Evolutionary conservation across 1,140 invertebrate genomes (phyloP).

Genomic region (Neotoxoptera formosana): DNA sequence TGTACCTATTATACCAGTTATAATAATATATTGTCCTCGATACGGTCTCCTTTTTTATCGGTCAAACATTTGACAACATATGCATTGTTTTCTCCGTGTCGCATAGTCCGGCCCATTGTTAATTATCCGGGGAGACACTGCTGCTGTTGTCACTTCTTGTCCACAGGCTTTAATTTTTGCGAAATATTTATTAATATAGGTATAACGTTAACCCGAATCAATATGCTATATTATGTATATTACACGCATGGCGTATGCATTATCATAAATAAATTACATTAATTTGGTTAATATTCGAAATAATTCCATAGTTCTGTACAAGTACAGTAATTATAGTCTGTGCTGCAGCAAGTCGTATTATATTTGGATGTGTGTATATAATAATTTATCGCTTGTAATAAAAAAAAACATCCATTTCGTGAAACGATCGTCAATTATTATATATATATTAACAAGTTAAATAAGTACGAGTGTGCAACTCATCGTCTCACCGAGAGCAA

Average conservation of each 20-base stretch:
- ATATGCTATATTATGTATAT: neutral
- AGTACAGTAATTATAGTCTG: neutral
- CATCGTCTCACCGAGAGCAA: neutral
- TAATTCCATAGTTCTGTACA: neutral
- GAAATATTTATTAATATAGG: neutral
- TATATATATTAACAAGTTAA: neutral
- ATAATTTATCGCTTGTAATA: neutral
- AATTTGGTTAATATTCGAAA: neutral
- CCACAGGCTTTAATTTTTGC: neutral
- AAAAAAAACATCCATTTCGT: neutral
- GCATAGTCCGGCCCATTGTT: neutral
- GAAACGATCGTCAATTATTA: neutral
- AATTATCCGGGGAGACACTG: neutral
- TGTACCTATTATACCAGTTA: neutral
- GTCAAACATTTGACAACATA: conserved; percentile 7
- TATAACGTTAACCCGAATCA: neutral
- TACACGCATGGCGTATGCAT: neutral
- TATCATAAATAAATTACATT: neutral
- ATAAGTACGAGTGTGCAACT: no score
- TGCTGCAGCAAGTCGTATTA: neutral
- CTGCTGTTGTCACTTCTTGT: neutral
- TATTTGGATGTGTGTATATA: neutral
- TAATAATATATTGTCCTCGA: conserved; percentile 24
- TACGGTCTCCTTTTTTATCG: conserved; percentile 18
- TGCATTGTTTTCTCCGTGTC: conserved; percentile 9